These are phyloP conservation scores for Eurosta solidaginis DNA, from an alignment of 1,140 invertebrate genomes.

Conservation along the genomic window DNA sequence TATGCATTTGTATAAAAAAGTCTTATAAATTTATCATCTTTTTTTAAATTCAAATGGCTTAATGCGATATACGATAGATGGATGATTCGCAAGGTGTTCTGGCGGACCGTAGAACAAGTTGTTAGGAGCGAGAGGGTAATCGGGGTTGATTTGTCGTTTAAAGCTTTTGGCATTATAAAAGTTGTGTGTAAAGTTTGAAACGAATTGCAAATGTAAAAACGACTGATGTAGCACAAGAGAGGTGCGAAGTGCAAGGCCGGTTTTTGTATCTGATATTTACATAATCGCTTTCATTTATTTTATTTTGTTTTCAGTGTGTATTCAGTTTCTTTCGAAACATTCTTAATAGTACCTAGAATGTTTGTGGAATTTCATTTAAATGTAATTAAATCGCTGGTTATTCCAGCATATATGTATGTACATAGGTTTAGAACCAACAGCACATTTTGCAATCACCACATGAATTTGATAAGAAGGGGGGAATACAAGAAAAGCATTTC, in stretches of 20 bases:
- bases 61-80: background rate
- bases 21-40: background rate
- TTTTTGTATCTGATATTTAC: slow-evolving; percentile 7
- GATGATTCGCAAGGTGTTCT: background rate
- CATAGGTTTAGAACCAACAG: too few relatives aligned
- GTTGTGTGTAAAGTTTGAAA: background rate
- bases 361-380: background rate
- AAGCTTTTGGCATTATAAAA: background rate
- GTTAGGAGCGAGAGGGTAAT: background rate
- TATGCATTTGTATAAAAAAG: background rate
- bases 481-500: too few relatives aligned
- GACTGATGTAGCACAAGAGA: too few relatives aligned
- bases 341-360: background rate
- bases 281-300: slow-evolving; percentile 12
- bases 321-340: background rate
- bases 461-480: too few relatives aligned
- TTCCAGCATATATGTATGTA: background rate
- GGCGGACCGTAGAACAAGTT: background rate
- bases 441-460: too few relatives aligned
- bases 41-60: slow-evolving; percentile 15
- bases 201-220: background rate
- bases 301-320: background rate
- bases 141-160: background rate
- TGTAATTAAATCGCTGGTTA: background rate
- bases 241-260: too few relatives aligned